Conservation (phyloP, 2,888 invertebrate species). For the Caenorhabditis parvicauda region DNA sequence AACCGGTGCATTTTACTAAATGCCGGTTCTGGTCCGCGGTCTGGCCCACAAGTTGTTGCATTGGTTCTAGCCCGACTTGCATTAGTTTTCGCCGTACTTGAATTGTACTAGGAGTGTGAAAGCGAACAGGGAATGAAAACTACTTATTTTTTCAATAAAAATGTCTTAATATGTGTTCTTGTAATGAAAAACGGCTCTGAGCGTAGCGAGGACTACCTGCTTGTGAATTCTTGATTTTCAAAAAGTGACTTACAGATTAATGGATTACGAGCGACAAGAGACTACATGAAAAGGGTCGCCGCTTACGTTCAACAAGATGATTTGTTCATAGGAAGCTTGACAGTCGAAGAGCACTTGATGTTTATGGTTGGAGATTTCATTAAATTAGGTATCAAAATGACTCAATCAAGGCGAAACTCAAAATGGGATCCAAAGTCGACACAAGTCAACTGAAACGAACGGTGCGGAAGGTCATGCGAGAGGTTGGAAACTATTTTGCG, state of each 20-base stretch:
- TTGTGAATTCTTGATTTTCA: too few species aligned
- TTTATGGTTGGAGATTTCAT: slow-evolving; percentile 72
- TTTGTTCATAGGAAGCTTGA: slow-evolving; percentile 80
- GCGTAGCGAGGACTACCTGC: too few species aligned
- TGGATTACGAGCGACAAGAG: slow-evolving; percentile 29
- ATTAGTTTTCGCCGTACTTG: too few species aligned
- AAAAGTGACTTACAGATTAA: slow-evolving; percentile 43
- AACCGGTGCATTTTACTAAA: too few species aligned
- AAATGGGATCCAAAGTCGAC: slow-evolving; percentile 74
- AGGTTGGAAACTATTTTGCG: slow-evolving; percentile 26
- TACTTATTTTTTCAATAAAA: too few species aligned
- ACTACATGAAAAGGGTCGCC: slow-evolving; percentile 68
- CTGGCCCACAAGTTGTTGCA: too few species aligned
- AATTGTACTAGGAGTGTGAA: too few species aligned
- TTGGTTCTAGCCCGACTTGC: too few species aligned
- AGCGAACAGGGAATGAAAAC: too few species aligned
- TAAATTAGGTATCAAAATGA: background rate
- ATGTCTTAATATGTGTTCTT: too few species aligned
- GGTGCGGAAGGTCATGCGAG: slow-evolving; percentile 71
- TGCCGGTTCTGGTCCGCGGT: too few species aligned
- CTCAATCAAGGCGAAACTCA: slow-evolving; percentile 71
- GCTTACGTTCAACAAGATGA: slow-evolving; percentile 91
- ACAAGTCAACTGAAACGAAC: slow-evolving; percentile 71
- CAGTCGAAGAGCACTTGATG: slow-evolving; percentile 81
- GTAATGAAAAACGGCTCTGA: too few species aligned